Conservation (phyloP, 2,113 vertebrate species). For the Myrmophylax atrothorax region DNA sequence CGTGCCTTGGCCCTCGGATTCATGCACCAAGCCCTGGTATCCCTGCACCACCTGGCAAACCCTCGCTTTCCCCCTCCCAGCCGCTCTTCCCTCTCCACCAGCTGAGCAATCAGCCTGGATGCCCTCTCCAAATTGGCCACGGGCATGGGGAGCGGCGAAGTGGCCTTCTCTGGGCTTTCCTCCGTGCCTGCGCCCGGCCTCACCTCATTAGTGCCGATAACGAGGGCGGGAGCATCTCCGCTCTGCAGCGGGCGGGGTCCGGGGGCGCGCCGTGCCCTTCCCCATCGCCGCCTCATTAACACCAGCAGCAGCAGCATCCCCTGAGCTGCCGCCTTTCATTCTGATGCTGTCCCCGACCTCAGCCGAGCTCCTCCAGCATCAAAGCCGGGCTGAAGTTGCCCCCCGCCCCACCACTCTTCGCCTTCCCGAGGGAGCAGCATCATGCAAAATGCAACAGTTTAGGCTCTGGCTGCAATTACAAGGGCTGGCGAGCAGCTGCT, state of each 20-base stretch:
- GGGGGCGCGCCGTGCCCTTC: background rate
- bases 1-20: background rate
- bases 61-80: background rate
- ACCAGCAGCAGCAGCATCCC: background rate
- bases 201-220: slow-evolving; percentile 48
- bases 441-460: slow-evolving; percentile 77
- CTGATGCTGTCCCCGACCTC: background rate
- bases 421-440: background rate
- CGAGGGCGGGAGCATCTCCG: background rate
- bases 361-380: background rate
- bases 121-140: background rate
- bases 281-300: background rate
- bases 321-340: background rate
- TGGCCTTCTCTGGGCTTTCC: background rate
- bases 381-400: background rate
- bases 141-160: background rate
- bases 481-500: slow-evolving; percentile 51
- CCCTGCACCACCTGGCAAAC: background rate
- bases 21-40: too few relatives aligned
- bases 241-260: background rate
- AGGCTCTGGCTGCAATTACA: slow-evolving; percentile 70
- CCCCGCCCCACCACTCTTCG: background rate
- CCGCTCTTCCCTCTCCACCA: background rate
- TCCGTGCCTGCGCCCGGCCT: background rate
- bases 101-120: background rate